phyloP scores from a whole-genome alignment of 2,888 invertebrate genomes.

The Ochlodes sylvanus region DNA sequence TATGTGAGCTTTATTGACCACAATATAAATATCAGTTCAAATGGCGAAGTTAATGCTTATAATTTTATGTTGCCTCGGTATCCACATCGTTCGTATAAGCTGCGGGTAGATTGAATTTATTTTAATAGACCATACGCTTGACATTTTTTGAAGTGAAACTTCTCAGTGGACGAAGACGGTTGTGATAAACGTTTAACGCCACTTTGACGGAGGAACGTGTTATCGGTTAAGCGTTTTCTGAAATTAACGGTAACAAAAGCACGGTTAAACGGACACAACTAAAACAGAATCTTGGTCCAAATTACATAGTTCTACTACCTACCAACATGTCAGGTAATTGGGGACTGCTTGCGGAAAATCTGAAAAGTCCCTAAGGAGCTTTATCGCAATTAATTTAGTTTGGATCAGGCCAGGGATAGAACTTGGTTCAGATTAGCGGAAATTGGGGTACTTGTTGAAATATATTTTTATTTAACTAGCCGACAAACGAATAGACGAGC shows the following conservation, averaged over 20 bases:
- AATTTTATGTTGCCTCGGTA: not conserved
- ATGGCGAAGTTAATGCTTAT: too few species aligned
- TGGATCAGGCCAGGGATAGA: not conserved
- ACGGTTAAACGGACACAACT: too few species aligned
- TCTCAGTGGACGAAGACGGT: too few species aligned
- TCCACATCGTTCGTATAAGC: not conserved
- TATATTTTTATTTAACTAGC: too few species aligned
- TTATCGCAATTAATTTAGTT: conserved; percentile 8
- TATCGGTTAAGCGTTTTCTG: too few species aligned
- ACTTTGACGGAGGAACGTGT: too few species aligned
- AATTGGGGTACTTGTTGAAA: not conserved
- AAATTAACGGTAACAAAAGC: too few species aligned
- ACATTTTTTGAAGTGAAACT: too few species aligned
- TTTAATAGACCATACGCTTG: not conserved
- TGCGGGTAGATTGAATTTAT: not conserved
- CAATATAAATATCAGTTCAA: too few species aligned
- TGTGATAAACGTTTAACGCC: too few species aligned
- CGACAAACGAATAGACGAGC: too few species aligned
- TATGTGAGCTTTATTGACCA: too few species aligned
- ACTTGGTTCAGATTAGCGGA: not conserved
- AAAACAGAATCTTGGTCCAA: conserved; percentile 2
- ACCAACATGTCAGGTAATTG: conserved; percentile 37
- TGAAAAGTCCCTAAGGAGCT: conserved; percentile 10
- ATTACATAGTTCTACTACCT: conserved; percentile 29
- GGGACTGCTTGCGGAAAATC: conserved; percentile 41